Percentiles rank a stretch among this genome's conserved stretches.
phyloP scores from a whole-genome alignment of 2,113 vertebrate genomes.

The Gymnorhina tibicen region DNA sequence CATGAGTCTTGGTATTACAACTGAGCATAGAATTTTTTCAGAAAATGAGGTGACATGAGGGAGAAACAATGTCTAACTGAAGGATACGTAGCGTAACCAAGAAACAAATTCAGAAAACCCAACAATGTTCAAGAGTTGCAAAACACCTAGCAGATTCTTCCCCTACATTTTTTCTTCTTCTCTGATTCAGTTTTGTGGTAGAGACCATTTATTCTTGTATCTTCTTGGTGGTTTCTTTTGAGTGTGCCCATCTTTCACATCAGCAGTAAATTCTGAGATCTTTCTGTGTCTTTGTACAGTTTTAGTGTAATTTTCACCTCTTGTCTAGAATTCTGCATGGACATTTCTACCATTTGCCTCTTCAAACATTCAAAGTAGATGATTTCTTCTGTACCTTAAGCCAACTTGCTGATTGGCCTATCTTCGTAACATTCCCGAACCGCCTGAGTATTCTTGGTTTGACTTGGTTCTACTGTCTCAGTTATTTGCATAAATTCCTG shows the following conservation, averaged over 20 bases:
- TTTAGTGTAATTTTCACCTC: neutral
- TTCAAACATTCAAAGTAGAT: neutral
- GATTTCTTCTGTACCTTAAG: neutral
- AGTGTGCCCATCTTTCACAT: neutral
- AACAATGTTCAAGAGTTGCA: fast-evolving
- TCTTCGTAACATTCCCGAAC: neutral
- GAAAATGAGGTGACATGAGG: neutral
- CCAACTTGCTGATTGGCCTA: neutral
- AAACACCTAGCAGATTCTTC: neutral
- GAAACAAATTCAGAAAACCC: neutral
- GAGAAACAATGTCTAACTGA: neutral
- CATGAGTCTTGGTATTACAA: neutral
- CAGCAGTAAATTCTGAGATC: neutral
- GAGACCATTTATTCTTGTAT: neutral
- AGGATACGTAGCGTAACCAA: neutral
- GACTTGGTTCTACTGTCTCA: neutral
- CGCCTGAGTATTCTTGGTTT: neutral
- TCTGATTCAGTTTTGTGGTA: neutral
- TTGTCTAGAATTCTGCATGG: neutral
- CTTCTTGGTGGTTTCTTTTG: neutral
- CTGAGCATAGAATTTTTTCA: neutral
- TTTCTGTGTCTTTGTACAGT: neutral
- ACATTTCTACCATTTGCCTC: neutral
- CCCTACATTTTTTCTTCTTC: neutral
- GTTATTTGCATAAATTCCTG: neutral